Conservation (phyloP, 2,797 vertebrate species). For the Eidolon dupreanum region DNA sequence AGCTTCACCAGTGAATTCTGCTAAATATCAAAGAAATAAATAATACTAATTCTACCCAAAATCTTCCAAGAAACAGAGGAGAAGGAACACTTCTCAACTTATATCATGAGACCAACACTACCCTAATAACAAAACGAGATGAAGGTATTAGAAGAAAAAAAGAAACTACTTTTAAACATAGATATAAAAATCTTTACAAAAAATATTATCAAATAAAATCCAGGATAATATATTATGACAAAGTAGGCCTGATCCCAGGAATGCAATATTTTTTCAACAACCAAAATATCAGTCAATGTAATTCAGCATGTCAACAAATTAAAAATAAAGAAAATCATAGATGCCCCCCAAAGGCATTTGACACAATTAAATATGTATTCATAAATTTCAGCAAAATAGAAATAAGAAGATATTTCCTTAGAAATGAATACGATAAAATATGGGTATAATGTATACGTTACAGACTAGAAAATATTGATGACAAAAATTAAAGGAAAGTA, state of each 20-base stretch:
- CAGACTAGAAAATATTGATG: not conserved
- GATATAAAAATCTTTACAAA: not conserved
- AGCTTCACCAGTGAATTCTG: not conserved
- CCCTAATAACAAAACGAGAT: too few species aligned
- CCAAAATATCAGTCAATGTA: not conserved
- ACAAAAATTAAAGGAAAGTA: not conserved
- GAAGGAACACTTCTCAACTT: too few species aligned
- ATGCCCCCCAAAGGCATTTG: not conserved
- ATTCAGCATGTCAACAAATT: not conserved
- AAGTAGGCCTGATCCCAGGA: not conserved
- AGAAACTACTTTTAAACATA: not conserved
- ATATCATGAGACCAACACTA: too few species aligned
- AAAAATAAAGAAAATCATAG: not conserved
- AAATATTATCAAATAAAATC: not conserved
- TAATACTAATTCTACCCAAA: too few species aligned
- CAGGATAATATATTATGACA: not conserved
- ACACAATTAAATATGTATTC: not conserved
- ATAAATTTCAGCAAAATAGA: not conserved
- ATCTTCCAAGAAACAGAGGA: too few species aligned
- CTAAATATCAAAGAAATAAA: not conserved
- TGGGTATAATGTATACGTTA: not conserved
- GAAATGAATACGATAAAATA: not conserved
- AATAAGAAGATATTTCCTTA: not conserved
- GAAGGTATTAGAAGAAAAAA: too few species aligned
- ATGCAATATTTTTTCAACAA: not conserved